Percentiles rank a stretch among this genome's conserved stretches.
Conservation (phyloP, 2,888 invertebrate genomes). For the Rhogogaster chlorosoma region DNA sequence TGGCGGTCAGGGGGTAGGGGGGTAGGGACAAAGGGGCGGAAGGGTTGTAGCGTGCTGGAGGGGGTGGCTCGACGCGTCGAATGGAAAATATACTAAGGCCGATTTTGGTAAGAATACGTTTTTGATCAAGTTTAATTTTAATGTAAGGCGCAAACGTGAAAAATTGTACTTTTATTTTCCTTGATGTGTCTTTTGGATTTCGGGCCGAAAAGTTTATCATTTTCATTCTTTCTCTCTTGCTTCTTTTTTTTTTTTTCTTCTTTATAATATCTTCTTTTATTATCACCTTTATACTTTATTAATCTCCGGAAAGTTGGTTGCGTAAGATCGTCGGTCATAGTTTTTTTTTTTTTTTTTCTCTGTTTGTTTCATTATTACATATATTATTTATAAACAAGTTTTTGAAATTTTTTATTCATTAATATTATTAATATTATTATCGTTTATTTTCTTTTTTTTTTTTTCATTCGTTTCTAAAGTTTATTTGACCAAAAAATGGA, state of each 20-base stretch:
- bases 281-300: constrained; percentile 42
- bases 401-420: constrained; percentile 27
- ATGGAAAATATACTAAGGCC: constrained; percentile 77
- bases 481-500: constrained; percentile 57
- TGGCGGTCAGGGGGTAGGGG: too few species aligned
- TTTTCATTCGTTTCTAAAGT: constrained; percentile 27
- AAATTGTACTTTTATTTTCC: constrained; percentile 77
- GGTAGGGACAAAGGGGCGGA: not conserved
- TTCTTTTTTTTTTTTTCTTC: constrained; percentile 58
- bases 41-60: constrained; percentile 22
- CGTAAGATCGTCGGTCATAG: not conserved
- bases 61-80: constrained; percentile 65
- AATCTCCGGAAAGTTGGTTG: not conserved
- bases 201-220: constrained; percentile 71
- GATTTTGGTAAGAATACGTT: constrained; percentile 76
- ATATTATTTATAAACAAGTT: not conserved
- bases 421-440: too few species aligned
- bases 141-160: constrained; percentile 77
- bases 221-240: constrained; percentile 59
- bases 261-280: constrained; percentile 22
- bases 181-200: constrained; percentile 76
- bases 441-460: not conserved
- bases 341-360: not conserved
- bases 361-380: not conserved
- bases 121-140: constrained; percentile 77